These are phyloP conservation scores for Heterodera schachtii DNA, from an alignment of 1,140 invertebrate species.

Conservation along the genomic window DNA sequence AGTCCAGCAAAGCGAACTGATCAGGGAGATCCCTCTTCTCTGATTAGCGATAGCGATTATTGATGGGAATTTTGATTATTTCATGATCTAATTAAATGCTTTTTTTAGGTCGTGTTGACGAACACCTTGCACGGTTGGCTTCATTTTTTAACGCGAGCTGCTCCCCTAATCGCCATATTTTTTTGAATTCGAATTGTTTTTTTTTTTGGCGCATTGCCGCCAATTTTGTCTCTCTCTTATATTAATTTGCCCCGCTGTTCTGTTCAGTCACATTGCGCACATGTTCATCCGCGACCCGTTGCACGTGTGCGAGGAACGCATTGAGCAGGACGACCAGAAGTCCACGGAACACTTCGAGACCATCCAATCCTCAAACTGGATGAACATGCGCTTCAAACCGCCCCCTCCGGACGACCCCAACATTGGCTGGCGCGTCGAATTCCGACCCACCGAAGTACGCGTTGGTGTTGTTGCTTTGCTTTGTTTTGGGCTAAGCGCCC, in stretches of 20 bases:
- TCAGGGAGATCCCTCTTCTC: conserved; percentile 11
- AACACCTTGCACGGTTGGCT: conserved; percentile 57
- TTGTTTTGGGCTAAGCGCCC: too few species aligned
- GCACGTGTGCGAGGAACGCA: conserved; percentile 84
- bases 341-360: conserved; percentile 98
- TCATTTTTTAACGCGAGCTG: not conserved
- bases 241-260: conserved; percentile 21
- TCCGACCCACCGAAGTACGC: conserved; percentile 87
- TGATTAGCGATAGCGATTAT: too few species aligned
- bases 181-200: not conserved
- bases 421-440: conserved; percentile 97
- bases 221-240: not conserved
- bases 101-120: conserved; percentile 72
- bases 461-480: not conserved
- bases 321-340: conserved; percentile 87
- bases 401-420: conserved; percentile 78
- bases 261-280: conserved; percentile 94
- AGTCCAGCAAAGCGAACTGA: conserved; percentile 50
- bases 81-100: too few species aligned
- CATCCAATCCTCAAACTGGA: conserved; percentile 99
- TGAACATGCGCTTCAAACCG: conserved; percentile 94
- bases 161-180: not conserved
- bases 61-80: too few species aligned
- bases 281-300: conserved; percentile 97
- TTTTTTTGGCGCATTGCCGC: not conserved